A percentile compares a stretch with the other conserved stretches of the same genome.
phyloP scores from a whole-genome alignment of 2,888 invertebrate species.

The Drosophila mulleri region DNA sequence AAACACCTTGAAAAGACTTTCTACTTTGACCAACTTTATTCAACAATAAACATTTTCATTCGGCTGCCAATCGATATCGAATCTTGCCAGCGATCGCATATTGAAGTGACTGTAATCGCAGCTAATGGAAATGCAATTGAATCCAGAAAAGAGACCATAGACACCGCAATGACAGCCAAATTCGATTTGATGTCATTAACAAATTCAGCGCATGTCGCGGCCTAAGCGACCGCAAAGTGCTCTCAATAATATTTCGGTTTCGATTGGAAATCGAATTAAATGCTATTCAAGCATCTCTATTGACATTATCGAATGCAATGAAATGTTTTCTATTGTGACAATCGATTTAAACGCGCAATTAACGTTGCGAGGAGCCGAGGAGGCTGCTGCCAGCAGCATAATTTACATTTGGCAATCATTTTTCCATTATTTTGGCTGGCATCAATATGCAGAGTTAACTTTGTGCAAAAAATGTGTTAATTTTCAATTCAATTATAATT shows the following conservation, averaged over 20 bases:
- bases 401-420: slow-evolving; percentile 36
- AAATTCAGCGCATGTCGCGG: neutral
- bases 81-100: neutral
- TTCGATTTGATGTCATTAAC: slow-evolving; percentile 14
- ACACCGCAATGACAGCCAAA: neutral
- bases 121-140: slow-evolving; percentile 11
- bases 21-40: neutral
- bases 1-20: no score
- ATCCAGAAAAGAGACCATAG: neutral
- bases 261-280: slow-evolving; percentile 20
- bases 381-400: neutral
- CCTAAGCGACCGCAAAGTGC: slow-evolving; percentile 11
- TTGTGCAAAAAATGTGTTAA: slow-evolving; percentile 21
- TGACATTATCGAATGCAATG: slow-evolving; percentile 13
- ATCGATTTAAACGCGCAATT: slow-evolving; percentile 8
- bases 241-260: slow-evolving; percentile 11
- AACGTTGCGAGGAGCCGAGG: slow-evolving; percentile 1
- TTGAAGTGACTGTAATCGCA: slow-evolving; percentile 1
- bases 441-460: slow-evolving; percentile 18
- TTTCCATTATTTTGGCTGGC: slow-evolving; percentile 34
- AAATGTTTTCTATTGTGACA: slow-evolving; percentile 7
- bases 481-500: slow-evolving; percentile 21
- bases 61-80: neutral
- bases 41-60: neutral
- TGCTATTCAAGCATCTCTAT: slow-evolving; percentile 15